Base-by-base conservation (phyloP, 2,797 vertebrate genomes). In the Eutrigla gurnardus region DNA sequence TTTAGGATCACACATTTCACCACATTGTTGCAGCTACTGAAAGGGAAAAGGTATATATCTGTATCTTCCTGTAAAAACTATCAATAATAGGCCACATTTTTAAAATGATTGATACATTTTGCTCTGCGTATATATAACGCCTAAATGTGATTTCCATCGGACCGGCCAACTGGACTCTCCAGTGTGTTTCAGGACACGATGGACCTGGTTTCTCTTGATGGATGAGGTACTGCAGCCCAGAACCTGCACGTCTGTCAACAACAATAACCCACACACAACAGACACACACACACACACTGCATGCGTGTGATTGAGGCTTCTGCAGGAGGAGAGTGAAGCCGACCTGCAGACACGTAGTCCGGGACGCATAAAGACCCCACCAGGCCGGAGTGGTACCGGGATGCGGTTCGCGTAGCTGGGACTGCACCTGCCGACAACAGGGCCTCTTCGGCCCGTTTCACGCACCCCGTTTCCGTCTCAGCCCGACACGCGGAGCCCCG, bases 371-470 rank as follows among this genome's bases (percentile, higher is more conserved):
- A 9, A 33, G 17, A 32, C 18, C 9, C 5, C 6, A 33, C 10
- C 76, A 40, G 50, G 37, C 25, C 75, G 13, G 17, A 35, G 18
- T 39, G 40, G 13, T 43, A 17, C 63, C 7, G 45, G 35, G 32
- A 6, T 5, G 15, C 8, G 35, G 7, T 66, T 33, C 35, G 50
- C 49, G 35, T 43, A 46, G 59, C 54, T 5, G 64, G 57, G 61
- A 58, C 55, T 54, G 84, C 80, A 80, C 78, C 84, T 81, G 78
- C 78, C 70, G 64, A 61, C 71, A 78, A 66, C 78, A 72, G 75
- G 86, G 78, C 86, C 83, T 85, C 73, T 71, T 5, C 47, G 54
- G 62, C 54, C 84, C 70, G 46, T 18, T 59, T 69, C 66, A 62
- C 73, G 25, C 25, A 1, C 25, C 25, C 25, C 25, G 25, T 25